Conservation (phyloP, 2,113 vertebrate genomes). For the Carollia perspicillata region DNA sequence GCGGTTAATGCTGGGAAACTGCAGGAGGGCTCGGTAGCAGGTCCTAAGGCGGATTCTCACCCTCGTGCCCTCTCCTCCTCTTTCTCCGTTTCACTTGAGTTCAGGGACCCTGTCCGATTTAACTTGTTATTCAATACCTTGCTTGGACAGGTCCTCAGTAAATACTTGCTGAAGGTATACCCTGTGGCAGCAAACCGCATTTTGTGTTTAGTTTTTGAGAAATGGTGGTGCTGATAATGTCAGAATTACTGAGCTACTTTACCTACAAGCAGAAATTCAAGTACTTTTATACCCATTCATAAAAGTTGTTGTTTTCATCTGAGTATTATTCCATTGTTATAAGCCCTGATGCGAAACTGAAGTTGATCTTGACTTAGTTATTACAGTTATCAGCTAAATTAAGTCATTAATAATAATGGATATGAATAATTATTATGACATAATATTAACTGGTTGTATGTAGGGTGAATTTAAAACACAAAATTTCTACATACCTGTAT, state of each 20-base stretch:
- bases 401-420: background rate
- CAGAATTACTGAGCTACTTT: background rate
- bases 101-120: background rate
- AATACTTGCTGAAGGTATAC: background rate
- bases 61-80: background rate
- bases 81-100: background rate
- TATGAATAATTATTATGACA: background rate
- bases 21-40: background rate
- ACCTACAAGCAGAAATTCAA: background rate
- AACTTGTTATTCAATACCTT: background rate
- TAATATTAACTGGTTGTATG: background rate
- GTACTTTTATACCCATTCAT: background rate
- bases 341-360: background rate
- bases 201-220: background rate
- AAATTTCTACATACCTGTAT: background rate
- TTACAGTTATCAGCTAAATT: background rate
- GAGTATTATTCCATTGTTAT: background rate
- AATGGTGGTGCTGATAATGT: background rate
- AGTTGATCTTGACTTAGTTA: background rate
- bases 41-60: background rate
- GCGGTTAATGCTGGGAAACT: background rate
- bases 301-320: background rate
- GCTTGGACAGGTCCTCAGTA: background rate
- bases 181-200: background rate
- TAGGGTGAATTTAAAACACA: background rate